Evolutionary conservation across 2,888 invertebrate species (phyloP).

Genomic region (Crossocerus cetratus): DNA sequence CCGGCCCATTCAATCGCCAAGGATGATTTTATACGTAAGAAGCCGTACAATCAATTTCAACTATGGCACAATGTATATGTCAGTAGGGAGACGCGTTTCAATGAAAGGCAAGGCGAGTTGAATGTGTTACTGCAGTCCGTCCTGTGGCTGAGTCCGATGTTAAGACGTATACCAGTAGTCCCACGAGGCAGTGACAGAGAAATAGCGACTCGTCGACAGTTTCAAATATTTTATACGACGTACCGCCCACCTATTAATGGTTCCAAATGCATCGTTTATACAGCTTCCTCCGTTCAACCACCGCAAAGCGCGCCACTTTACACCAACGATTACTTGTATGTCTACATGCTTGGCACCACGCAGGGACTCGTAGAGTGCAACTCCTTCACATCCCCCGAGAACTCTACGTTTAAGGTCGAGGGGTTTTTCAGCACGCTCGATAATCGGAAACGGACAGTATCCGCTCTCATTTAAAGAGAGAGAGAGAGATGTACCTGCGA

Average conservation of each 20-base stretch:
- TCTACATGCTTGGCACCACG: constrained; percentile 2
- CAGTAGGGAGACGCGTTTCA: constrained; percentile 9
- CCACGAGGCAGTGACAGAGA: constrained; percentile 30
- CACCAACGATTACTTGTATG: background rate
- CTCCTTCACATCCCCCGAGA: too few relatives aligned
- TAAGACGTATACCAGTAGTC: constrained; percentile 43
- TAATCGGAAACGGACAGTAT: too few relatives aligned
- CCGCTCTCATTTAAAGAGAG: background rate
- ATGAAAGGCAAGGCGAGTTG: constrained; percentile 8
- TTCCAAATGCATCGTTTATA: background rate
- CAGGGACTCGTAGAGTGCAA: background rate
- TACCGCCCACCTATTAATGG: constrained; percentile 13
- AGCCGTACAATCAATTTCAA: constrained; percentile 46
- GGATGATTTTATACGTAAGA: constrained; percentile 36
- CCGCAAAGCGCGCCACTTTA: background rate
- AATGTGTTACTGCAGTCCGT: constrained; percentile 59
- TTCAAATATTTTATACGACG: constrained; percentile 42
- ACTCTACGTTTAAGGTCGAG: background rate
- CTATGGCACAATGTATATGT: constrained; percentile 43
- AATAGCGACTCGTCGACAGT: constrained; percentile 21
- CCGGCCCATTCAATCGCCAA: background rate
- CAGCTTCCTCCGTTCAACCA: background rate
- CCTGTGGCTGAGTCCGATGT: constrained; percentile 44
- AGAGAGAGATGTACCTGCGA: background rate
- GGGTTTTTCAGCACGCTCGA: background rate